Base-by-base conservation (phyloP, 2,888 invertebrate genomes). In the Heliothis peltigera region DNA sequence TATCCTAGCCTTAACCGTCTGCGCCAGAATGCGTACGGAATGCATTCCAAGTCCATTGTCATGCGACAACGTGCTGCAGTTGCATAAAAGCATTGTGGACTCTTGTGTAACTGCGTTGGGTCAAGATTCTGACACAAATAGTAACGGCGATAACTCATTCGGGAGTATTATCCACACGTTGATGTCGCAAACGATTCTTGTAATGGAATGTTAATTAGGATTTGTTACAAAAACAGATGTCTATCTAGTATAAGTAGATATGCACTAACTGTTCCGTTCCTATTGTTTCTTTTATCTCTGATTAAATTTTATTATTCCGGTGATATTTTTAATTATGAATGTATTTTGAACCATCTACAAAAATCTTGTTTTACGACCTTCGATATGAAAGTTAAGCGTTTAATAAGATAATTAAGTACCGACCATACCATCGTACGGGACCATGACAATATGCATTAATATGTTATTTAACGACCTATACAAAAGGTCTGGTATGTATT, bases 31-130 rank as follows among this genome's bases (percentile, higher is more conserved):
- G 85, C 79, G 84, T 78, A 75, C 78, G 87, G 89, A 90, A 89
- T 88, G 86, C 85, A 88, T 86, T 87, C 87, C 91, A 89, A 91
- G 91, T 89, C 87, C 91, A 93, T 92, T 92, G 93, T 92, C 92
- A 92, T 88, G 87, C 88, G 84, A 84, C 85, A 81, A 80, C 84
- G 84, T 83, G 83, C 77, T 82, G 83, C 84, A 85, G 87, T 90
- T 89, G 89, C 88, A 89, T 89, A 87, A 88, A 84, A 68, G 71
- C 76, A 75, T 77, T 80, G 80, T 83, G 81, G 81, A 77, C 75
- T 76, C 84, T 92, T 92, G 89, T 89, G 89, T 85, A 92, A 92
- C 85, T 68, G 81, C 77, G 77, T 82, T 86, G 85, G 87, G 87
- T 84, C 87, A 87, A 87, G 88, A 85, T 83, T 87, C 85, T 78